Percentiles rank a stretch among this genome's conserved stretches.
Evolutionary conservation across 1,140 invertebrate species (phyloP).

Genomic region (Leucophenga varia): DNA sequence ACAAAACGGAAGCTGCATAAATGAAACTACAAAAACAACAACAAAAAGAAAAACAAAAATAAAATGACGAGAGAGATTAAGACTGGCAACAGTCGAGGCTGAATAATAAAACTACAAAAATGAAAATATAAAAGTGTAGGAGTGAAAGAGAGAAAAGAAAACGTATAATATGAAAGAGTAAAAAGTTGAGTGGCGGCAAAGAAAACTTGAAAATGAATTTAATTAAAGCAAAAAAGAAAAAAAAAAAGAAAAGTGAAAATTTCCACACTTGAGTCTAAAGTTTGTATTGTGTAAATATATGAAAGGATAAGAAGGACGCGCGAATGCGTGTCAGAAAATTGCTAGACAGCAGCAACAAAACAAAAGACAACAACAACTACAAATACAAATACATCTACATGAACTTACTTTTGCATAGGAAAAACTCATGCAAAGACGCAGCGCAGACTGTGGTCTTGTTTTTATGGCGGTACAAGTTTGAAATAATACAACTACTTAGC

Average conservation of each 20-base stretch:
- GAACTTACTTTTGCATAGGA: too few species aligned
- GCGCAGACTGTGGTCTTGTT: too few species aligned
- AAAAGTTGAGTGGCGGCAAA: slow-evolving; percentile 8
- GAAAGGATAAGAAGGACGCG: slow-evolving; percentile 10
- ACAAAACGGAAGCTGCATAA: slow-evolving; percentile 51
- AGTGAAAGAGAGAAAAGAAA: slow-evolving; percentile 19
- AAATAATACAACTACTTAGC: too few species aligned
- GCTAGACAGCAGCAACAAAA: slow-evolving; percentile 48
- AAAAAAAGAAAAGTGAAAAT: slow-evolving; percentile 42
- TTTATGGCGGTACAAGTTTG: too few species aligned
- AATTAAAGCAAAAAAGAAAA: slow-evolving; percentile 34
- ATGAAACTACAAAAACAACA: slow-evolving; percentile 29
- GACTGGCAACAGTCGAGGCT: neutral
- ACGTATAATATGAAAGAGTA: slow-evolving; percentile 2
- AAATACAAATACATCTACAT: too few species aligned
- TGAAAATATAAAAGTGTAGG: slow-evolving; percentile 46
- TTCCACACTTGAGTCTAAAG: slow-evolving; percentile 50
- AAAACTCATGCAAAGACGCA: too few species aligned
- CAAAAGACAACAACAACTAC: slow-evolving; percentile 22
- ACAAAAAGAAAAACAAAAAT: neutral
- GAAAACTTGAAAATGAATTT: slow-evolving; percentile 51
- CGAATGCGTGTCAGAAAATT: slow-evolving; percentile 44
- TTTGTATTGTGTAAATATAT: slow-evolving; percentile 25
- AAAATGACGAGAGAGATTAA: neutral
- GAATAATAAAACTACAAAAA: slow-evolving; percentile 23